A percentile compares a stretch with the other conserved stretches of the same genome.
Evolutionary conservation across 2,797 vertebrate species (phyloP).

Genomic region (Anguilla anguilla): DNA sequence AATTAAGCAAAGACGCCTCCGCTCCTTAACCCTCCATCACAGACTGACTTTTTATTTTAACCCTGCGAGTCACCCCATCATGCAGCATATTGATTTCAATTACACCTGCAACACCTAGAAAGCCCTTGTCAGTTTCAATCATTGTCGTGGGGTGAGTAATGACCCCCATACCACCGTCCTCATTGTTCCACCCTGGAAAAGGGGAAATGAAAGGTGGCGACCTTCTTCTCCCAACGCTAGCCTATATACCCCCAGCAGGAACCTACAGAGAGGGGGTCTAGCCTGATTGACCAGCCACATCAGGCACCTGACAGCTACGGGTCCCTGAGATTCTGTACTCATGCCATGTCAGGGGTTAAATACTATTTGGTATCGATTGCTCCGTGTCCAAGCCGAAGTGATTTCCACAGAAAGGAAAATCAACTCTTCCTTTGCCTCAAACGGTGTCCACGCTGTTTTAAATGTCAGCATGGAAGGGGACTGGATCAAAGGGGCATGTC

Average conservation of each 20-base stretch:
- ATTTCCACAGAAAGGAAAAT: slow-evolving; percentile 5
- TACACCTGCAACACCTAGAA: slow-evolving; percentile 45
- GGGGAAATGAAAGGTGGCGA: not conserved
- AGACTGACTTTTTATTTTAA: slow-evolving; percentile 45
- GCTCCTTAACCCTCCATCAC: not conserved
- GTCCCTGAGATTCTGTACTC: slow-evolving; percentile 28
- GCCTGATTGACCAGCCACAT: not conserved
- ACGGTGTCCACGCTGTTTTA: not conserved
- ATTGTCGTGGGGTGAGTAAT: slow-evolving; percentile 43
- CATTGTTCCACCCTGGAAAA: slow-evolving; percentile 2
- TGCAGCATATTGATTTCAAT: slow-evolving; percentile 58
- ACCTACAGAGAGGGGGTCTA: not conserved
- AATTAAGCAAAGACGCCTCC: not conserved
- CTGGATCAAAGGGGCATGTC: not conserved
- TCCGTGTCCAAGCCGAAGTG: not conserved
- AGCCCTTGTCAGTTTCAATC: slow-evolving; percentile 51
- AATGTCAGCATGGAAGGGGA: not conserved
- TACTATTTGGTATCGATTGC: not conserved
- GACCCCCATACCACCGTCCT: slow-evolving; percentile 26
- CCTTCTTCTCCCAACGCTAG: not conserved
- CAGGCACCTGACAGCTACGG: not conserved
- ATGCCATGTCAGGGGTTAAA: slow-evolving; percentile 23
- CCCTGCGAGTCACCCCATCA: slow-evolving; percentile 53
- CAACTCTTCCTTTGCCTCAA: slow-evolving; percentile 9
- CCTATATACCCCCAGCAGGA: not conserved